Evolutionary conservation across 2,888 invertebrate genomes (phyloP).

Genomic region (Pachymerium ferrugineum): DNA sequence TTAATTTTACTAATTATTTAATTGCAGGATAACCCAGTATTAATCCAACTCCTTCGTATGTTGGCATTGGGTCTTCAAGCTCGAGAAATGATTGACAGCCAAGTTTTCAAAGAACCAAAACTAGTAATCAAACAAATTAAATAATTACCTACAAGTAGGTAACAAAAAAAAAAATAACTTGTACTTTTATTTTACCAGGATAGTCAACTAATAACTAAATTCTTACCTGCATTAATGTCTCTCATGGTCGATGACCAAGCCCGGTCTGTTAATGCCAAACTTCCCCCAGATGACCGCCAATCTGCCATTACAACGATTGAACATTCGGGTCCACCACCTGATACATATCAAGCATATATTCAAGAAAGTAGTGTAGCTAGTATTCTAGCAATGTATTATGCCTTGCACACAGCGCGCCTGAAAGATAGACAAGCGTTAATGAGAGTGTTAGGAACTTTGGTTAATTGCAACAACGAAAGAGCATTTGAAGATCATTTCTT

Average conservation of each 20-base stretch:
- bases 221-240: conserved; percentile 86
- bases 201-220: conserved; percentile 87
- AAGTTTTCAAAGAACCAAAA: conserved; percentile 84
- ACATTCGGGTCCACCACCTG: conserved; percentile 87
- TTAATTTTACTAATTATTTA: neutral
- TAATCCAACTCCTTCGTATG: conserved; percentile 84
- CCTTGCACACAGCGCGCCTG: conserved; percentile 75
- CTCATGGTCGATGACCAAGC: conserved; percentile 69
- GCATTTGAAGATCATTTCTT: conserved; percentile 93
- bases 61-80: conserved; percentile 85
- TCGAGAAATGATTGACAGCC: conserved; percentile 93
- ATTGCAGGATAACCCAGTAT: conserved; percentile 70
- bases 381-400: conserved; percentile 90
- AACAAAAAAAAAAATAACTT: neutral
- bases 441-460: conserved; percentile 80
- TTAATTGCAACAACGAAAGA: conserved; percentile 83
- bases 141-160: neutral
- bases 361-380: conserved; percentile 87
- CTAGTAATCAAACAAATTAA: conserved; percentile 49
- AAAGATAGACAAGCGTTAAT: conserved; percentile 74
- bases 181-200: conserved; percentile 51
- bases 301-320: conserved; percentile 89
- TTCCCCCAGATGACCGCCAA: conserved; percentile 88
- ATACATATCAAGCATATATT: conserved; percentile 87
- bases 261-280: conserved; percentile 65